phyloP scores from a whole-genome alignment of 2,888 invertebrate species.

The Sphaeridia pumilis region DNA sequence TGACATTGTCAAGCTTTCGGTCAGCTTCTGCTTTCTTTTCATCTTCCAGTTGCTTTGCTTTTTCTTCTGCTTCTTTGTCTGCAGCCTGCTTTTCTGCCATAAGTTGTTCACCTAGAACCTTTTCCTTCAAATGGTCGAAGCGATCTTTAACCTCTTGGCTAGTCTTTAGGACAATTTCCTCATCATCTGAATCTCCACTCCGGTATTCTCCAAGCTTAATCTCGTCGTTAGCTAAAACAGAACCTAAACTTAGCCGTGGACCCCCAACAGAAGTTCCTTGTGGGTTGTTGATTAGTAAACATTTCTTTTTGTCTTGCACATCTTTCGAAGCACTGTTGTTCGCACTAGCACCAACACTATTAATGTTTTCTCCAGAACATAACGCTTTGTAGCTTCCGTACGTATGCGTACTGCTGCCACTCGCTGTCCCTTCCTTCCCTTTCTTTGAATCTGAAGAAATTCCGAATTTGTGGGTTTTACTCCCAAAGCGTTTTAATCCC shows the following conservation, averaged over 20 bases:
- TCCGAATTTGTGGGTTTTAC: too few relatives aligned
- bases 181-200: constrained; percentile 21
- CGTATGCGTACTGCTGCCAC: too few relatives aligned
- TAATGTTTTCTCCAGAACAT: too few relatives aligned
- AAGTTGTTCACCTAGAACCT: constrained; percentile 9
- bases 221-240: constrained; percentile 62
- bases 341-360: too few relatives aligned
- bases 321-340: too few relatives aligned
- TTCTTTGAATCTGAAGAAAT: too few relatives aligned
- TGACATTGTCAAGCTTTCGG: constrained; percentile 39
- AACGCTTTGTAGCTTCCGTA: too few relatives aligned
- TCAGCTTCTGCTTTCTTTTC: constrained; percentile 37
- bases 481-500: too few relatives aligned
- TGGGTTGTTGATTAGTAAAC: constrained; percentile 30
- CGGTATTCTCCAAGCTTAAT: constrained; percentile 39
- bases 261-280: constrained; percentile 47
- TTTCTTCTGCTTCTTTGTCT: too few relatives aligned
- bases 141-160: constrained; percentile 4
- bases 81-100: background rate
- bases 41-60: constrained; percentile 35
- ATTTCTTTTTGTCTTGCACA: constrained; percentile 28
- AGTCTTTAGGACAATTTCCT: constrained; percentile 11
- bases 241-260: constrained; percentile 72
- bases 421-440: too few relatives aligned
- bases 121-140: constrained; percentile 15